Evolutionary conservation across 92 coral and sea anemone species (phyloP), one percentile per base, ranked within the genome.

Genomic region (Paramuricea clavata): DNA sequence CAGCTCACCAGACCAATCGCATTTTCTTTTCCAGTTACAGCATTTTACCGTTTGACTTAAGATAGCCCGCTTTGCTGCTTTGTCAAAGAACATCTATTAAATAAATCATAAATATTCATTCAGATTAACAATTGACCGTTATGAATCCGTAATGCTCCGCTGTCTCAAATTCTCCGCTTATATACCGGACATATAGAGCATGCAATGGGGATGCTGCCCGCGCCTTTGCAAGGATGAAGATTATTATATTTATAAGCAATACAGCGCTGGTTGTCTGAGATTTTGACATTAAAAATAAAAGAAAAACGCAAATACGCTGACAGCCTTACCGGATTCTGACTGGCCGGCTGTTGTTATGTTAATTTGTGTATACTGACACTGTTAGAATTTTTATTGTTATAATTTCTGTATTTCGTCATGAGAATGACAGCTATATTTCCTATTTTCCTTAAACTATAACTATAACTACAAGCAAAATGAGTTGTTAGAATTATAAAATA

Each of bases 1-100:
- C 34, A 96, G 67, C 61, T 96, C 99, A 7, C 99, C 99, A 1
- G 98, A 93, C 99, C 99, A 96, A 33, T 96, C 99, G 74, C 99
- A 96, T 61, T 94, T 96, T 80, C 97, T 68, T 83, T 94, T 96
- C 98, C 98, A 96, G 86, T 96, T 96, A 74, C 81, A 87, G 52
- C 99, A 96, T 83, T 96, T 96, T 9, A 96, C 99, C 5, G 89
- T 92, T 15, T 93, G 90, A 19, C 94, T 85, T 43, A 94, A 81
- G 59, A 96, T 89, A 0, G 99, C 98, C 4, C 99, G 87, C 72
- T 90, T 84, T 16, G 99, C 99, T 11, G 99, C 99, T 81, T 93
- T 96, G 87, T 96, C 99, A 44, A 94, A 84, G 67, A 96, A 96
- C 77, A 96, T 85, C 99, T 96, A 89, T 27, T 5, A 19, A 28